phyloP scores from a whole-genome alignment of 2,888 invertebrate species.

The Athetis lepigone region DNA sequence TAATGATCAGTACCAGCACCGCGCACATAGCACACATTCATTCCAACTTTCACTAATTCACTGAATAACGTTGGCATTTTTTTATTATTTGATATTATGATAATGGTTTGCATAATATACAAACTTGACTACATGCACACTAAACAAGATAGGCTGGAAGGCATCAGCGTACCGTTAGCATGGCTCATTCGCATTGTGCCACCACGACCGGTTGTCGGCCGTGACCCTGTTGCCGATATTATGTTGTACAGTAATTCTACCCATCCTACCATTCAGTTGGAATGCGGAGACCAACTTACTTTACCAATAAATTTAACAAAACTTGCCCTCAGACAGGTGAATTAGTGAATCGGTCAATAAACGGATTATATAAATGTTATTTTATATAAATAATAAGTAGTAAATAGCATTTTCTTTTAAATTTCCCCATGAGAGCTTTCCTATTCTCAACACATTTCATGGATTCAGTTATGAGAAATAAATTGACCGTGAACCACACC shows the following conservation, averaged over 20 bases:
- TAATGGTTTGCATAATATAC: slow-evolving; percentile 42
- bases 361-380: slow-evolving; percentile 33
- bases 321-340: slow-evolving; percentile 39
- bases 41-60: slow-evolving; percentile 4
- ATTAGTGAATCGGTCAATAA: slow-evolving; percentile 43
- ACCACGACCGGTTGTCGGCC: slow-evolving; percentile 83
- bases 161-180: slow-evolving; percentile 74
- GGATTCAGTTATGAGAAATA: slow-evolving; percentile 51
- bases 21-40: not conserved
- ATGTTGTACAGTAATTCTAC: slow-evolving; percentile 75
- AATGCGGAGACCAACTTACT: slow-evolving; percentile 82
- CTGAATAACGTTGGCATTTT: not conserved
- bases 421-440: not conserved
- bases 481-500: slow-evolving; percentile 69
- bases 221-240: slow-evolving; percentile 86
- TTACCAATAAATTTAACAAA: slow-evolving; percentile 63
- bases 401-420: not conserved
- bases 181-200: slow-evolving; percentile 78
- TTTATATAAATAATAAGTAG: slow-evolving; percentile 4
- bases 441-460: slow-evolving; percentile 38
- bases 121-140: slow-evolving; percentile 34
- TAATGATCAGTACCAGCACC: not conserved
- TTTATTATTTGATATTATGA: slow-evolving; percentile 11
- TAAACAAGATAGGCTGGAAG: slow-evolving; percentile 64
- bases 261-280: slow-evolving; percentile 75